A percentile compares a stretch with the other conserved stretches of the same genome.
phyloP scores from a whole-genome alignment of 2,888 invertebrate species.

The Pristionchus exspectatus region DNA sequence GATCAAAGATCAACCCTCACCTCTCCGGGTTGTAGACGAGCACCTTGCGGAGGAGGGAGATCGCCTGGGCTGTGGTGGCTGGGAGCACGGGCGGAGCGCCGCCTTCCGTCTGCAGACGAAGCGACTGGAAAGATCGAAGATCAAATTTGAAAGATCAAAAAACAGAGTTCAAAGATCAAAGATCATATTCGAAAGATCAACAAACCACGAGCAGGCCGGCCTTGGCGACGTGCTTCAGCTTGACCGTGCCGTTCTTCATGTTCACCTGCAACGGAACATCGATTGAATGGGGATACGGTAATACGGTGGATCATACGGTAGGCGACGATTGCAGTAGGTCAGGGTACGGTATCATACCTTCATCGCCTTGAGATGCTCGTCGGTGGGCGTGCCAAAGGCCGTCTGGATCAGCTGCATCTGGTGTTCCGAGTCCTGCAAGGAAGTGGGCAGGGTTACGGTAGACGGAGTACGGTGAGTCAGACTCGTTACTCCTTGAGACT shows the following conservation, averaged over 20 bases:
- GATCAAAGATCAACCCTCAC: neutral
- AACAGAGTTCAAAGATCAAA: no score
- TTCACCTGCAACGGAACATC: neutral
- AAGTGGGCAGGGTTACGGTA: neutral
- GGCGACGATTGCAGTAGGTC: neutral
- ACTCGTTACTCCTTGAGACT: neutral
- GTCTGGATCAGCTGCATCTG: slow-evolving; percentile 59
- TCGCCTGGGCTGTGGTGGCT: neutral
- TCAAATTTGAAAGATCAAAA: neutral
- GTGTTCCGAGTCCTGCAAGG: slow-evolving; percentile 59
- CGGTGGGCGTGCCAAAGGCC: slow-evolving; percentile 58
- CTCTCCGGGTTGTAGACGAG: slow-evolving; percentile 50
- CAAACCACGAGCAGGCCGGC: slow-evolving; percentile 22
- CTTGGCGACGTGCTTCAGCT: neutral
- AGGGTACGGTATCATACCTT: neutral
- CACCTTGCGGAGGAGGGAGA: neutral
- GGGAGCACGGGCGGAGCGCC: neutral
- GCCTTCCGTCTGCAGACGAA: slow-evolving; percentile 19
- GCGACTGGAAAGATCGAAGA: slow-evolving; percentile 44
- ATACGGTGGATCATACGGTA: no score
- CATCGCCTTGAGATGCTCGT: slow-evolving; percentile 59
- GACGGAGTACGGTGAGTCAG: neutral
- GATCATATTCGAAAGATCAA: neutral
- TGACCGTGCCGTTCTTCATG: neutral
- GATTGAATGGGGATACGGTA: neutral